Conservation (phyloP, 2,797 vertebrate species). For the Clarias platycephalus region DNA sequence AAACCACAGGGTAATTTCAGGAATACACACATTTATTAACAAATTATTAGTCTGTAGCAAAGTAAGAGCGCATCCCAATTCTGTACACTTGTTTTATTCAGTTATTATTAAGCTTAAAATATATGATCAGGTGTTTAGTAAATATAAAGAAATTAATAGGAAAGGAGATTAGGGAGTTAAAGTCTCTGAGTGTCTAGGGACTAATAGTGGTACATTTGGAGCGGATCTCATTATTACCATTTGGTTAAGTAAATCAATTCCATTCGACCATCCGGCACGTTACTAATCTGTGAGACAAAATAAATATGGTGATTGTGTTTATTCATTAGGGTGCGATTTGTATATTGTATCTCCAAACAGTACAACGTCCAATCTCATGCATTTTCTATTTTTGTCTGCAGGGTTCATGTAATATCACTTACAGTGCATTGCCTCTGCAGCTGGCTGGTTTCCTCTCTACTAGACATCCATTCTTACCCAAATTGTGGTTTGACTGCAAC, state of each 20-base stretch:
- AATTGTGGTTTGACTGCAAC: slow-evolving; percentile 25
- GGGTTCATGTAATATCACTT: slow-evolving; percentile 33
- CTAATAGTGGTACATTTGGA: neutral
- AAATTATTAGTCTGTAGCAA: neutral
- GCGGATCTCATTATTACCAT: neutral
- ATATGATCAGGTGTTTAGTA: neutral
- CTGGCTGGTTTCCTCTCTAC: slow-evolving; percentile 15
- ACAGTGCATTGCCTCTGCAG: slow-evolving; percentile 45
- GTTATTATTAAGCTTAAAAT: neutral
- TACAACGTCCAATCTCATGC: slow-evolving; percentile 21
- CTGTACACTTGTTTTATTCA: neutral
- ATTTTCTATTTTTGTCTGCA: slow-evolving; percentile 34
- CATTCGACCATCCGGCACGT: neutral
- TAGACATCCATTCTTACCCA: slow-evolving; percentile 12
- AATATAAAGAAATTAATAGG: neutral
- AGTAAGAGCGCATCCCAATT: neutral
- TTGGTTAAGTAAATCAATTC: neutral
- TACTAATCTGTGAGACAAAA: neutral
- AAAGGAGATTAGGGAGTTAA: neutral
- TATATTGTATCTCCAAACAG: neutral
- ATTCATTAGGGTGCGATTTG: neutral
- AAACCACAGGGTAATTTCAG: slow-evolving; percentile 35
- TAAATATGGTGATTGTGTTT: neutral
- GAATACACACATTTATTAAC: slow-evolving; percentile 8
- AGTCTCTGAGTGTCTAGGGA: neutral